These are phyloP conservation scores for Apostichopus japonicus DNA, from an alignment of 35 echinoderm and acorn worm genomes.

Conservation along the genomic window DNA sequence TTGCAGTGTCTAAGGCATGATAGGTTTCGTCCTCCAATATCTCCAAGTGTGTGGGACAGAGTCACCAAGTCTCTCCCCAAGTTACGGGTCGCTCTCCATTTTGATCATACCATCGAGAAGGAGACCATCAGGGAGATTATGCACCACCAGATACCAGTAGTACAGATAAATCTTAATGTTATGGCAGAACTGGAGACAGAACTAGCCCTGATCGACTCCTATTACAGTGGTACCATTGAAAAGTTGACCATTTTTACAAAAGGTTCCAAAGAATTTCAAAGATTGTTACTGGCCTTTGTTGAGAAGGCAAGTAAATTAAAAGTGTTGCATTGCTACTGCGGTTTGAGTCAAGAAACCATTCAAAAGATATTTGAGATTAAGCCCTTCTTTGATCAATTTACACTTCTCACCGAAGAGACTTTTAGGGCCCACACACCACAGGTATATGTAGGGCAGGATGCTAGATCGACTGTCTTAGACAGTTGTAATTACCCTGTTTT, in stretches of 20 bases:
- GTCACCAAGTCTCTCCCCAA: conserved; percentile 62
- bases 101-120: conserved; percentile 94
- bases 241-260: conserved; percentile 79
- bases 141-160: conserved; percentile 81
- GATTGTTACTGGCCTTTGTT: conserved; percentile 69
- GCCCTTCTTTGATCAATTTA: conserved; percentile 39
- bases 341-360: conserved; percentile 63
- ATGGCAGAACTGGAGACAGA: conserved; percentile 83
- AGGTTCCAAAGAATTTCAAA: conserved; percentile 70
- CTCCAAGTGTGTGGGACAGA: conserved; percentile 68
- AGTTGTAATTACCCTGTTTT: conserved; percentile 9
- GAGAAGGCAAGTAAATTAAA: conserved; percentile 58
- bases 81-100: conserved; percentile 72
- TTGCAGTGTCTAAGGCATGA: conserved; percentile 81
- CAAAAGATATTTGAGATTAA: conserved; percentile 24
- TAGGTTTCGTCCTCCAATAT: conserved; percentile 79
- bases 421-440: conserved; percentile 27
- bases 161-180: conserved; percentile 62
- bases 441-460: conserved; percentile 25
- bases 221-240: conserved; percentile 77
- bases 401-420: conserved; percentile 26
- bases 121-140: conserved; percentile 83
- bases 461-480: conserved; percentile 29
- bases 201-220: conserved; percentile 58
- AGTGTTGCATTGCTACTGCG: conserved; percentile 90